Conservation (phyloP, 2,888 invertebrate species). For the Eilema caniola region DNA sequence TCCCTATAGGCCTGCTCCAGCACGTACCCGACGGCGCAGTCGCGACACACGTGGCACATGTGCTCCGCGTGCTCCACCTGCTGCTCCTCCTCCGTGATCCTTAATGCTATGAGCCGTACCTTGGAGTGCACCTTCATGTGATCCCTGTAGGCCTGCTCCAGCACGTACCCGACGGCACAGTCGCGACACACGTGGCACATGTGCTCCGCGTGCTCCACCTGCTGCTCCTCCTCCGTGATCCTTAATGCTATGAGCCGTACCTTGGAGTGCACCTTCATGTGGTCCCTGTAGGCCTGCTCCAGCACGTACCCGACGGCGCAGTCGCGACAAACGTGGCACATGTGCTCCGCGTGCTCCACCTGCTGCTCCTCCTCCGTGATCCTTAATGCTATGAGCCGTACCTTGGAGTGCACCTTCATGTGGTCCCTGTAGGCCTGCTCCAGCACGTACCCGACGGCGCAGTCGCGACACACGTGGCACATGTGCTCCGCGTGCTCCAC, state of each 20-base stretch:
- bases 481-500: conserved; percentile 57
- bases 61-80: conserved; percentile 49
- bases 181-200: conserved; percentile 58
- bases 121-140: conserved; percentile 62
- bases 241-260: conserved; percentile 32
- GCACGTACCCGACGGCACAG: conserved; percentile 63
- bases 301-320: conserved; percentile 65
- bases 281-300: conserved; percentile 57
- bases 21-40: conserved; percentile 63
- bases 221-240: no score
- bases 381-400: neutral
- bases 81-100: no score
- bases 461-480: conserved; percentile 56
- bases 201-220: conserved; percentile 48
- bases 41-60: conserved; percentile 57
- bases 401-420: conserved; percentile 58
- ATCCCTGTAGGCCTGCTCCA: conserved; percentile 57
- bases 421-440: conserved; percentile 60
- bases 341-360: conserved; percentile 50
- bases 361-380: no score
- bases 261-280: conserved; percentile 60
- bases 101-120: conserved; percentile 32
- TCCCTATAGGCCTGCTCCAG: conserved; percentile 58
- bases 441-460: conserved; percentile 63
- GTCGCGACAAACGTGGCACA: conserved; percentile 56